Evolutionary conservation across 2,797 vertebrate genomes (phyloP), one percentile per base, ranked within the genome.

Genomic region (Pseudochromis fuscus): DNA sequence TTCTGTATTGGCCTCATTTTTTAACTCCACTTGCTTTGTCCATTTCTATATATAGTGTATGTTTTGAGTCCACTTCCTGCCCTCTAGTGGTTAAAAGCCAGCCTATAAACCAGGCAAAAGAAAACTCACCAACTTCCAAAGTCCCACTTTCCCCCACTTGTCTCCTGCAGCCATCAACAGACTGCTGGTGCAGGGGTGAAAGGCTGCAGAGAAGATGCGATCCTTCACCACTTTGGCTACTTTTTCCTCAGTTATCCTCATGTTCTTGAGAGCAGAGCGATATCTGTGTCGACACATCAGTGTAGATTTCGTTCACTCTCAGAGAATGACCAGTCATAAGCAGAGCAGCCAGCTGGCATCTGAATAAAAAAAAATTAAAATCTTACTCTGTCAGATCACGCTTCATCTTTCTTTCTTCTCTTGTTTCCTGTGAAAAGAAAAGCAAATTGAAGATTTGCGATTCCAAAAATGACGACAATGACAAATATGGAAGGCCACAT

Each of bases 101-200:
- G 24, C 19, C 30, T 25, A 21, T 0, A 1, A 10, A 21, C 30
- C 12, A 24, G 33, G 28, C 2, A 13, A 53, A n/a, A 50, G 1
- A 9, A 51, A 40, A 80, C 94, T 84, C 80, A 98, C 96, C 91
- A 95, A 55, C 8, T 95, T 95, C 95, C 96, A 98, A 40, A 98
- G 92, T 48, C 95, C 96, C 6, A 98, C 23, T 21, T 92, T 90
- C 0, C 97, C 97, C 0, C 0, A 25, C 52, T 76, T 94, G 88
- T 96, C 94, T 24, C 97, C 97, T 3, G 95, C 94, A 18, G 96
- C 96, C 85, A 97, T 87, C 0, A 98, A 77, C 72, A 94, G 82
- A 69, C 75, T 86, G 88, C 90, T 94, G 51, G 88, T 70, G 0
- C 94, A 94, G 0, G 96, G 97, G 52, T 98, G 97, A 70, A 98